These are phyloP conservation scores for Aleadryas rufinucha DNA, from an alignment of 2,113 vertebrate species.

Conservation along the genomic window DNA sequence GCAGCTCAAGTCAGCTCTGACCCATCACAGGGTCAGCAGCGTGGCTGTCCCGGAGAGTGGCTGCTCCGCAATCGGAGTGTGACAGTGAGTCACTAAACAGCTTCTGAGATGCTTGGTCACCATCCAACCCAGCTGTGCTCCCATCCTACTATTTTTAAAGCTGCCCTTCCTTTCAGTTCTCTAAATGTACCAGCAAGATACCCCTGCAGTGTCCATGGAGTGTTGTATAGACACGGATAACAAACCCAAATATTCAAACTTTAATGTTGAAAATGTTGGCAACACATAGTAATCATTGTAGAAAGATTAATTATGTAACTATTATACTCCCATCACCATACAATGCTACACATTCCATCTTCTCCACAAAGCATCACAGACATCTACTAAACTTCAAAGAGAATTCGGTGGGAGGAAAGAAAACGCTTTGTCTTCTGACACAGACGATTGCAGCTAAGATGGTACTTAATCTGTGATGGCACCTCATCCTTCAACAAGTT, in stretches of 20 bases:
- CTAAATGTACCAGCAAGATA: neutral
- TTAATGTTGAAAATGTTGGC: neutral
- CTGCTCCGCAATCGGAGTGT: neutral
- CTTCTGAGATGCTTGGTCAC: neutral
- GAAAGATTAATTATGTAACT: neutral
- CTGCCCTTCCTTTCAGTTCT: neutral
- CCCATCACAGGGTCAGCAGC: neutral
- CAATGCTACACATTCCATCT: neutral
- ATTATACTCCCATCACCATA: neutral
- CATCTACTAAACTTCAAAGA: neutral
- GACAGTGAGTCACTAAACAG: neutral
- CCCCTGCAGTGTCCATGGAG: neutral
- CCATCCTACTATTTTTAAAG: slow-evolving; percentile 6
- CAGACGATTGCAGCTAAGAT: neutral
- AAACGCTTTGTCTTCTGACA: neutral
- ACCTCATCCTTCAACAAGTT: neutral
- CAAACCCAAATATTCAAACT: neutral
- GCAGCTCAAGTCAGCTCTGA: neutral
- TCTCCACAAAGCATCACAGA: neutral
- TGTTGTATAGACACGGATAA: neutral
- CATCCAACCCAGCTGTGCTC: neutral
- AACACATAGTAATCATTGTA: neutral
- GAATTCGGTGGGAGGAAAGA: neutral
- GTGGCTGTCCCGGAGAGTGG: neutral
- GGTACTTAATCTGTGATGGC: neutral